Conservation (phyloP, 2,888 invertebrate genomes). For the Microplitis manilae region DNA sequence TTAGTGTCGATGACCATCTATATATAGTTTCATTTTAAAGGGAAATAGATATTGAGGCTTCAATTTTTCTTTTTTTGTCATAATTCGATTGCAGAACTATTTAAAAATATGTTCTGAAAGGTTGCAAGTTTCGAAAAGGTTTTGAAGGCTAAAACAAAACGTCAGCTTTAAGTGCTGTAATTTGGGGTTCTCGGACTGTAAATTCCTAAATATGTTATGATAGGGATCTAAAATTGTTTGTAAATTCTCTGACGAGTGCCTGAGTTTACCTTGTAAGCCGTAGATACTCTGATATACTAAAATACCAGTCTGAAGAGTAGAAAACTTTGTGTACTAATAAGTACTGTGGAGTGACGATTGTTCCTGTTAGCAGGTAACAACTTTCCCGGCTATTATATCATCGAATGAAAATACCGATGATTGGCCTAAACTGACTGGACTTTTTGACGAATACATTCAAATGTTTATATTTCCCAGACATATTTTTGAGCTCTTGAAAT, state of each 20-base stretch:
- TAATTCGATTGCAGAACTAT: no score
- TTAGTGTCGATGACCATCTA: no score
- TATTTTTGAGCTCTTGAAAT: neutral
- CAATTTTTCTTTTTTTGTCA: no score
- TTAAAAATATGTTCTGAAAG: neutral
- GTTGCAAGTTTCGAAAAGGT: neutral
- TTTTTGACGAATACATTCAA: neutral
- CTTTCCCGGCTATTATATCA: neutral
- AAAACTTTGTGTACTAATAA: neutral
- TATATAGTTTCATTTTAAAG: no score
- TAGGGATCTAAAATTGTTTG: no score
- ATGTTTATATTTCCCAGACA: neutral
- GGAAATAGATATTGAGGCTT: no score
- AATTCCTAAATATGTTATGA: neutral
- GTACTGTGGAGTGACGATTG: neutral
- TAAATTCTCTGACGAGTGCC: neutral
- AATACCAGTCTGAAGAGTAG: neutral
- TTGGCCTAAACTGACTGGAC: neutral
- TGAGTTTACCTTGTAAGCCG: neutral
- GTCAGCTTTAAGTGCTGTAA: no score
- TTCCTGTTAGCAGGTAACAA: neutral
- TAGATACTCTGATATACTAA: neutral
- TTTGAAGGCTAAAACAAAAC: neutral
- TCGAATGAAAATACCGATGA: neutral
- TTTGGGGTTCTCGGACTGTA: neutral